Evolutionary conservation across 2,888 invertebrate genomes (phyloP).

Genomic region (Macrosoma leucophasiata): DNA sequence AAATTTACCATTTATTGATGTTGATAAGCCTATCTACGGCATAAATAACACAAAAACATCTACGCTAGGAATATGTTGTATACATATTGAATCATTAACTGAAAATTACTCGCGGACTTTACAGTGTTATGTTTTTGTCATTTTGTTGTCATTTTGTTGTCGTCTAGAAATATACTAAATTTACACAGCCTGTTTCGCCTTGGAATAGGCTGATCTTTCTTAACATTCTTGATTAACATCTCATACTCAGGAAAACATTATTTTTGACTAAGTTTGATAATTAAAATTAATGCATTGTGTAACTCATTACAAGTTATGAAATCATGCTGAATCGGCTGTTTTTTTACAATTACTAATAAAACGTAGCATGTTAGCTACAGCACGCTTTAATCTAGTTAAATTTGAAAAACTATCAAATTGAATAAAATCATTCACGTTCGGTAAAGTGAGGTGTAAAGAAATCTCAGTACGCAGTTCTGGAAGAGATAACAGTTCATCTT

Average conservation of each 20-base stretch:
- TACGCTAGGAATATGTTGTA: no score
- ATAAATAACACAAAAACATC: no score
- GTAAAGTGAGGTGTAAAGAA: neutral
- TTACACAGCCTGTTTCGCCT: slow-evolving; percentile 17
- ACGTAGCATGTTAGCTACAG: slow-evolving; percentile 19
- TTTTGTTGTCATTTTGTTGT: slow-evolving; percentile 19
- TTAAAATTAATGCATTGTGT: slow-evolving; percentile 12
- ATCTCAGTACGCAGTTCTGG: slow-evolving; percentile 5
- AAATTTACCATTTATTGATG: no score
- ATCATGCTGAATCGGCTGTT: neutral
- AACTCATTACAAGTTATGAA: slow-evolving; percentile 8
- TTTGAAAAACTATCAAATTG: slow-evolving; percentile 20
- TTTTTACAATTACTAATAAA: slow-evolving; percentile 20
- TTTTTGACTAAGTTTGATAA: slow-evolving; percentile 19
- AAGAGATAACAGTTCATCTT: slow-evolving; percentile 27
- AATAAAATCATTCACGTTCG: slow-evolving; percentile 2
- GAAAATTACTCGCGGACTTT: no score
- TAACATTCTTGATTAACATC: slow-evolving; percentile 15
- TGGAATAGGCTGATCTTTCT: slow-evolving; percentile 8
- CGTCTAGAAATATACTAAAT: slow-evolving; percentile 25
- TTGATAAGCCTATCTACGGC: no score
- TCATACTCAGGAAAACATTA: slow-evolving; percentile 26
- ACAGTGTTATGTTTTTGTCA: no score
- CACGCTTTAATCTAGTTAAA: slow-evolving; percentile 11
- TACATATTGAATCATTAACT: no score